A percentile compares a stretch with the other conserved stretches of the same genome.
phyloP scores from a whole-genome alignment of 2,797 vertebrate genomes.

The Picus viridis region DNA sequence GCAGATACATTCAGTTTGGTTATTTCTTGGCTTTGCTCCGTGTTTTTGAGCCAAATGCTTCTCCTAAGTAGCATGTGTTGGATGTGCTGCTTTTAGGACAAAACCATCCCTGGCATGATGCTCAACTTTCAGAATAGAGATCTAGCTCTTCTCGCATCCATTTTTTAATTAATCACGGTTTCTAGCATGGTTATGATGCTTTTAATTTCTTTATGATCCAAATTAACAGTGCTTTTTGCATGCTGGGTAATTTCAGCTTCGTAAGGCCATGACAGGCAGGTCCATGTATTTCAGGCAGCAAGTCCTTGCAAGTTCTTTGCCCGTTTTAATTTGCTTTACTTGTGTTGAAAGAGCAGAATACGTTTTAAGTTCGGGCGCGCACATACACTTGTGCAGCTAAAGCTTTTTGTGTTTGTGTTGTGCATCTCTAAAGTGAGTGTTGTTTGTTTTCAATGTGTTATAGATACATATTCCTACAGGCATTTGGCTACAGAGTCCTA shows the following conservation, averaged over 20 bases:
- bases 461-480: slow-evolving; percentile 41
- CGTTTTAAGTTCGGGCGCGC: neutral
- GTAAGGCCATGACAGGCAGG: slow-evolving; percentile 36
- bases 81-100: slow-evolving; percentile 17
- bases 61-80: slow-evolving; percentile 62
- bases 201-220: slow-evolving; percentile 70
- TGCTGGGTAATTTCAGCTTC: slow-evolving; percentile 71
- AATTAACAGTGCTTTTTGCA: slow-evolving; percentile 77
- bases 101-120: slow-evolving; percentile 65
- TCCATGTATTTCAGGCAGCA: slow-evolving; percentile 50
- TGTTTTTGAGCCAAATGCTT: slow-evolving; percentile 73
- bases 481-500: slow-evolving; percentile 31
- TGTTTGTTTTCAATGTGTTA: slow-evolving; percentile 58
- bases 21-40: slow-evolving; percentile 71
- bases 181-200: slow-evolving; percentile 71
- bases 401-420: slow-evolving; percentile 45
- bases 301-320: slow-evolving; percentile 52
- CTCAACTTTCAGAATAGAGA: slow-evolving; percentile 47
- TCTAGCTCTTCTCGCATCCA: slow-evolving; percentile 55
- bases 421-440: slow-evolving; percentile 60
- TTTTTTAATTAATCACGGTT: slow-evolving; percentile 30
- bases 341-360: slow-evolving; percentile 44
- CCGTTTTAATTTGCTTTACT: slow-evolving; percentile 67
- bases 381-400: slow-evolving; percentile 28
- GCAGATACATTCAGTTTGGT: slow-evolving; percentile 40